Evolutionary conservation across 2,888 invertebrate species (phyloP).

Genomic region (Dynastes maya): DNA sequence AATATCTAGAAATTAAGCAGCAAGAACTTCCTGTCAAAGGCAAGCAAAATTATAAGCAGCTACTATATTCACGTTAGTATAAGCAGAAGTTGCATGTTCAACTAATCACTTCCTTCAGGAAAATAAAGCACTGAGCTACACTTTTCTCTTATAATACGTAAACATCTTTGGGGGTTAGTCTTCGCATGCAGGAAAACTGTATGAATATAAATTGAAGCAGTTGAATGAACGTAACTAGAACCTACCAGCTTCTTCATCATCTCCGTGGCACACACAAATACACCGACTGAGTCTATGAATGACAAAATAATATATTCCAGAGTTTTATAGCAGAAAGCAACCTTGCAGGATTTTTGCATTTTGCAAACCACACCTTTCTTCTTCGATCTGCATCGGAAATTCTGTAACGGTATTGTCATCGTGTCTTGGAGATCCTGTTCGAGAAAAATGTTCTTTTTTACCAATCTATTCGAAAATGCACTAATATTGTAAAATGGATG

Average conservation of each 20-base stretch:
- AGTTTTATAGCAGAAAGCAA: slow-evolving; percentile 66
- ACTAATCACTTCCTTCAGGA: neutral
- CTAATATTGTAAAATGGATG: neutral
- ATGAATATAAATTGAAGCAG: neutral
- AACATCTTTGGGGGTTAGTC: too few species aligned
- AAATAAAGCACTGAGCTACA: neutral
- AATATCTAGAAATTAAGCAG: too few species aligned
- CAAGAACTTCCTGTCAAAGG: too few species aligned
- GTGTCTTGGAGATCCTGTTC: slow-evolving; percentile 20
- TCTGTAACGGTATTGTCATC: slow-evolving; percentile 33
- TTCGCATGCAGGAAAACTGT: neutral
- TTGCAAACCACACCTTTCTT: slow-evolving; percentile 49
- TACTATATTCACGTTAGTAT: too few species aligned
- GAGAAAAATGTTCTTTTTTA: slow-evolving; percentile 18
- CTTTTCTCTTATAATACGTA: neutral
- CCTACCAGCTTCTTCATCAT: slow-evolving; percentile 50
- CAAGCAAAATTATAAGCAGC: too few species aligned
- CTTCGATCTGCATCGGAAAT: slow-evolving; percentile 34
- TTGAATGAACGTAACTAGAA: slow-evolving; percentile 9
- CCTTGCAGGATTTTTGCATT: slow-evolving; percentile 65
- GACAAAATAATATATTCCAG: slow-evolving; percentile 49
- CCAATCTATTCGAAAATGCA: neutral
- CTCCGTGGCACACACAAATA: slow-evolving; percentile 29
- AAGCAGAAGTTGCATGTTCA: neutral
- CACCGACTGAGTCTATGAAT: slow-evolving; percentile 47